Evolutionary conservation across 2,797 vertebrate genomes (phyloP).

Genomic region (Falco berigora): DNA sequence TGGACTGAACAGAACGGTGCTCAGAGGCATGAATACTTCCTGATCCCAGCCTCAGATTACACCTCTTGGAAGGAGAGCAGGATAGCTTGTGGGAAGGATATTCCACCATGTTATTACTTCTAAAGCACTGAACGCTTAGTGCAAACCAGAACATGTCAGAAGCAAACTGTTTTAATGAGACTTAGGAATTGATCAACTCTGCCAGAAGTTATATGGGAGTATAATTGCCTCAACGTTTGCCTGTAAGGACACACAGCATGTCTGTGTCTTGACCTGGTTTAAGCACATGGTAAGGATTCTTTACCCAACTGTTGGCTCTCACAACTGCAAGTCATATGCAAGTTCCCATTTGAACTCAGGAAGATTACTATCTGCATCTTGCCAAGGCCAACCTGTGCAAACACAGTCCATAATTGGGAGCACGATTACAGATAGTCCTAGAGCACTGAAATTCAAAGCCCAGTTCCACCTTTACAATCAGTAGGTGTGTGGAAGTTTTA

Average conservation of each 20-base stretch:
- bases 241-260: background rate
- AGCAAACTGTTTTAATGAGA: conserved; percentile 11
- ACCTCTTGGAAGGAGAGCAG: background rate
- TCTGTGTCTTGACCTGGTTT: background rate
- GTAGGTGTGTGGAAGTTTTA: background rate
- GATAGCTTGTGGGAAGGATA: background rate
- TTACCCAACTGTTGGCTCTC: background rate
- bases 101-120: conserved; percentile 1
- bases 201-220: background rate
- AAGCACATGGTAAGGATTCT: background rate
- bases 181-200: background rate
- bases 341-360: background rate
- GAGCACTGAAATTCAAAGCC: background rate
- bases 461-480: background rate
- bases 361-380: background rate
- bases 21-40: background rate
- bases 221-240: background rate
- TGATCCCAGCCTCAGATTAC: background rate
- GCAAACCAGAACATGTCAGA: conserved; percentile 29
- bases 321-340: background rate
- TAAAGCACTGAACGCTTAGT: background rate
- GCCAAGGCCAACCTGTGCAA: conserved; percentile 9
- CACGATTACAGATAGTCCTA: background rate
- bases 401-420: background rate
- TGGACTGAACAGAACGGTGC: background rate